Percentiles rank a stretch among this genome's conserved stretches.
phyloP scores from a whole-genome alignment of 2,113 vertebrate genomes.

The Anguilla rostrata region DNA sequence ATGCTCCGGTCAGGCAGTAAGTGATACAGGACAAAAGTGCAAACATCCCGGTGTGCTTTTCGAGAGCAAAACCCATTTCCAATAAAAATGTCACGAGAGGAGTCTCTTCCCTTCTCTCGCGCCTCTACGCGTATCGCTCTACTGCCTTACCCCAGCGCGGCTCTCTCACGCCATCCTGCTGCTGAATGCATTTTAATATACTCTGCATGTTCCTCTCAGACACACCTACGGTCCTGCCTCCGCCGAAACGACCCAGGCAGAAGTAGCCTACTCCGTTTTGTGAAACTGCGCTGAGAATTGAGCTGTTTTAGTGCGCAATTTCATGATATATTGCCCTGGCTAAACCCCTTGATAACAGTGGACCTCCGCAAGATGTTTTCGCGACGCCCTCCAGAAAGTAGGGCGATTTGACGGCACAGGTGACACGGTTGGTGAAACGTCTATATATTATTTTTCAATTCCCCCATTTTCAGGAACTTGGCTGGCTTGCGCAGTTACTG shows the following conservation, averaged over 20 bases:
- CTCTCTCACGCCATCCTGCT: constrained; percentile 23
- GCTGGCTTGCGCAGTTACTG: not conserved
- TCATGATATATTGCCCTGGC: not conserved
- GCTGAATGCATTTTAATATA: constrained; percentile 17
- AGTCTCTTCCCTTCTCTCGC: not conserved
- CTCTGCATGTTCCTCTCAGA: constrained; percentile 22
- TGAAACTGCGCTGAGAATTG: not conserved
- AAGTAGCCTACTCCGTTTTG: not conserved
- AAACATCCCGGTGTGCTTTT: not conserved
- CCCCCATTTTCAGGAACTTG: not conserved
- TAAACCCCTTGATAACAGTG: not conserved
- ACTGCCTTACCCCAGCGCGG: constrained; percentile 2
- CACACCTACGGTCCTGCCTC: constrained; percentile 19
- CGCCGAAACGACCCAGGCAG: constrained; percentile 10
- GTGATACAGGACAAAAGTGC: not conserved
- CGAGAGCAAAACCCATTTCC: constrained; percentile 10
- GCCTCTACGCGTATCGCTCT: not conserved
- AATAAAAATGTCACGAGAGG: not conserved
- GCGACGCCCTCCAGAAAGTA: not conserved
- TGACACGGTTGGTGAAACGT: not conserved
- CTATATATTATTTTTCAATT: not conserved
- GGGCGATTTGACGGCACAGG: not conserved
- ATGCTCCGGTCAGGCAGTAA: constrained; percentile 5
- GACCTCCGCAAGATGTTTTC: not conserved
- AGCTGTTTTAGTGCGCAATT: not conserved